A percentile compares a stretch with the other conserved stretches of the same genome.
phyloP scores from a whole-genome alignment of 2,797 vertebrate genomes.

The Pseudopleuronectes americanus region DNA sequence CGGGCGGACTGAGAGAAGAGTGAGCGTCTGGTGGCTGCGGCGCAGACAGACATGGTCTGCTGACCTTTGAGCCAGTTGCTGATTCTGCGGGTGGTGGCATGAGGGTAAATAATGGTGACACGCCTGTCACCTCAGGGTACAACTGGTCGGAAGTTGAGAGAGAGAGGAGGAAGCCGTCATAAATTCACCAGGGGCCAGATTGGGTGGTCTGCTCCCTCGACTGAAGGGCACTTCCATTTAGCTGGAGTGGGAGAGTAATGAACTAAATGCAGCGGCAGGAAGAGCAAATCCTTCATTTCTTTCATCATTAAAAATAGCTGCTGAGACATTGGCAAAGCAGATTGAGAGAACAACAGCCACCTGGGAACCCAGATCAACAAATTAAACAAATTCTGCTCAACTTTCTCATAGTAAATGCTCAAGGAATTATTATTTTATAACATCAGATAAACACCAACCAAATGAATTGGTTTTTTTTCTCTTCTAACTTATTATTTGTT shows the following conservation, averaged over 20 bases:
- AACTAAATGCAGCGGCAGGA: slow-evolving; percentile 47
- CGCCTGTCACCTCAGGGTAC: slow-evolving; percentile 76
- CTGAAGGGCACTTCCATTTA: slow-evolving; percentile 59
- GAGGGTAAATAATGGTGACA: slow-evolving; percentile 76
- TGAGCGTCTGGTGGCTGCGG: slow-evolving; percentile 52
- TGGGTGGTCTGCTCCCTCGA: slow-evolving; percentile 74
- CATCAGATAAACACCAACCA: too few species aligned
- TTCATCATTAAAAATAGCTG: slow-evolving; percentile 43
- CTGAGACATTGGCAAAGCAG: slow-evolving; percentile 16
- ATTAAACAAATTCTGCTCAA: not conserved
- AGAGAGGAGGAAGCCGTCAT: slow-evolving; percentile 46
- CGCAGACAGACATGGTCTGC: slow-evolving; percentile 51
- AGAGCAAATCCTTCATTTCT: slow-evolving; percentile 19
- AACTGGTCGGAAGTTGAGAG: slow-evolving; percentile 56
- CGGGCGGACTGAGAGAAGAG: slow-evolving; percentile 53
- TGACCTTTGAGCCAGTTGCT: slow-evolving; percentile 77
- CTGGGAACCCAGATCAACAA: slow-evolving; percentile 24
- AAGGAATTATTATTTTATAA: too few species aligned
- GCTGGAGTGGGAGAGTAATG: slow-evolving; percentile 47
- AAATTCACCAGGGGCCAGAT: slow-evolving; percentile 61
- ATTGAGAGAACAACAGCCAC: slow-evolving; percentile 25
- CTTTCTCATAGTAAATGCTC: not conserved
- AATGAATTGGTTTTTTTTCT: too few species aligned
- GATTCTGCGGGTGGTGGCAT: slow-evolving; percentile 63
- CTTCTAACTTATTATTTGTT: not conserved